These are phyloP conservation scores for Agrotis ipsilon DNA, from an alignment of 2,888 invertebrate species.

Conservation along the genomic window DNA sequence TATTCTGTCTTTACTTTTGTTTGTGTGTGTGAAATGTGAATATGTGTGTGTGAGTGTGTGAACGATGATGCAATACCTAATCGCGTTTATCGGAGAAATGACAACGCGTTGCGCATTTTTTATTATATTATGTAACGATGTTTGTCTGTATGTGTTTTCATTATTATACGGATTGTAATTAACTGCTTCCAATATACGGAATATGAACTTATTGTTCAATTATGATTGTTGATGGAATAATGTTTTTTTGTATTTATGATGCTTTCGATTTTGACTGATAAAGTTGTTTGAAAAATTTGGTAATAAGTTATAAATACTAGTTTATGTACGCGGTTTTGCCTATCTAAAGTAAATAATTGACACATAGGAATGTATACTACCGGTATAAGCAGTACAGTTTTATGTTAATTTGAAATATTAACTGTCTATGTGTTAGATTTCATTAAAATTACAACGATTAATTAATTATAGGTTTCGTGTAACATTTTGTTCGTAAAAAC, in stretches of 20 bases:
- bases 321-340: no score
- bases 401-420: no score
- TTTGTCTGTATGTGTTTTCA: slow-evolving; percentile 54
- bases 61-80: slow-evolving; percentile 85
- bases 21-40: slow-evolving; percentile 41
- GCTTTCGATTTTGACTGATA: slow-evolving; percentile 6
- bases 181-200: slow-evolving; percentile 23
- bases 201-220: slow-evolving; percentile 21
- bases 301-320: not conserved
- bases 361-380: no score
- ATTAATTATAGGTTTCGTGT: not conserved
- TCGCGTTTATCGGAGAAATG: slow-evolving; percentile 86
- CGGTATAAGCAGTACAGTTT: no score
- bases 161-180: slow-evolving; percentile 55
- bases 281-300: not conserved
- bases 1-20: slow-evolving; percentile 49
- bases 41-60: slow-evolving; percentile 63
- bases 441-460: not conserved
- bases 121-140: slow-evolving; percentile 73
- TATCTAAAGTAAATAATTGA: no score
- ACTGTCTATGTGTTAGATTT: no score
- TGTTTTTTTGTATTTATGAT: slow-evolving; percentile 34
- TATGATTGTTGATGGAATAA: slow-evolving; percentile 12
- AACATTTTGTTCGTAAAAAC: not conserved
- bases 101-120: slow-evolving; percentile 83